phyloP scores from a whole-genome alignment of 1,140 invertebrate genomes.

The Aphaenogaster ashmeadi region DNA sequence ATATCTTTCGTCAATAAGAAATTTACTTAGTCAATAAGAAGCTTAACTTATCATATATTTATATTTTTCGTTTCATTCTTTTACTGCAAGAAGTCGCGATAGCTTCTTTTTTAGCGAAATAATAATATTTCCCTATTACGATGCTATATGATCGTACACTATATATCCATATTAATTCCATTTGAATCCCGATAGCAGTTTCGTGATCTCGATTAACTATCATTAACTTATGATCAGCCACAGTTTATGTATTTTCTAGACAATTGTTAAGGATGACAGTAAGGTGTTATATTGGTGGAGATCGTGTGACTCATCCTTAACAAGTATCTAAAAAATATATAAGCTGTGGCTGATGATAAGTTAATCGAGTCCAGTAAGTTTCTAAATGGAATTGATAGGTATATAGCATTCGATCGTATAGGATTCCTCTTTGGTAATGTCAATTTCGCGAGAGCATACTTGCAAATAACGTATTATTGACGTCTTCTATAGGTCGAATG shows the following conservation, averaged over 20 bases:
- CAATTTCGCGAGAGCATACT: neutral
- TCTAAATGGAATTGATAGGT: neutral
- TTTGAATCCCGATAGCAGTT: too few species aligned
- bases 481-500: slow-evolving; percentile 5
- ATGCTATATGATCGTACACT: too few species aligned
- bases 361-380: neutral
- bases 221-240: too few species aligned
- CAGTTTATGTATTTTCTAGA: too few species aligned
- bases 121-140: neutral
- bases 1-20: neutral
- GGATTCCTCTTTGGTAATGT: slow-evolving; percentile 11
- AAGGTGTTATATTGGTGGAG: too few species aligned
- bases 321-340: too few species aligned
- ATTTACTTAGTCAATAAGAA: neutral
- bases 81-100: neutral
- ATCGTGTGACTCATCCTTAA: neutral
- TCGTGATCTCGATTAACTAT: too few species aligned
- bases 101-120: neutral
- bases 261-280: too few species aligned
- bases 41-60: neutral
- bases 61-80: neutral
- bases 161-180: too few species aligned
- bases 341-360: neutral
- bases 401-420: neutral
- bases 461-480: neutral